phyloP scores from a whole-genome alignment of 2,113 vertebrate species.

The Heteronetta atricapilla region DNA sequence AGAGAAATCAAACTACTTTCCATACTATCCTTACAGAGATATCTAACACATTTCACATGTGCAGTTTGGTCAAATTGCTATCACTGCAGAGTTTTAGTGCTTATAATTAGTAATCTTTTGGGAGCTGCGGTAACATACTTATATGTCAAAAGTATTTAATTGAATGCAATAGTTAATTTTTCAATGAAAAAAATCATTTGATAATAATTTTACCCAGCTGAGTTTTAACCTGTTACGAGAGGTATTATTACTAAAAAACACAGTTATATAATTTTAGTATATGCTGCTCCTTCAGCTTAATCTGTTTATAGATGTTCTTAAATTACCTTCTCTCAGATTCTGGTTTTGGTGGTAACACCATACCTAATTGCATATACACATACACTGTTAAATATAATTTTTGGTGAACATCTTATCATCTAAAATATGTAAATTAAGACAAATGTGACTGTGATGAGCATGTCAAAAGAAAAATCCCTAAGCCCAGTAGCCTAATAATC shows the following conservation, averaged over 20 bases:
- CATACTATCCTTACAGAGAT: slow-evolving; percentile 55
- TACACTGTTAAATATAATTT: slow-evolving; percentile 2
- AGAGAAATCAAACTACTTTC: slow-evolving; percentile 80
- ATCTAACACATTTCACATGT: slow-evolving; percentile 39
- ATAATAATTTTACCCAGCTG: slow-evolving; percentile 26
- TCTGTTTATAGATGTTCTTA: neutral
- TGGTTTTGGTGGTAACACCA: neutral
- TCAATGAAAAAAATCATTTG: slow-evolving; percentile 56
- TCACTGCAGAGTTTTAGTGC: slow-evolving; percentile 50
- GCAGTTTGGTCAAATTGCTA: slow-evolving; percentile 42
- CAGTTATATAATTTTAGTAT: neutral
- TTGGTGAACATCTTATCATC: neutral
- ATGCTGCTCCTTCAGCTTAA: neutral
- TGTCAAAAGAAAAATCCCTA: slow-evolving; percentile 52
- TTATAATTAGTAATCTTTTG: slow-evolving; percentile 75
- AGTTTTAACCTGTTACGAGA: slow-evolving; percentile 33
- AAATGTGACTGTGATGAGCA: slow-evolving; percentile 24
- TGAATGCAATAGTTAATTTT: slow-evolving; percentile 66
- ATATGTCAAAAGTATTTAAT: slow-evolving; percentile 47
- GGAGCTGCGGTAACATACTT: slow-evolving; percentile 34
- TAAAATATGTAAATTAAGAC: slow-evolving; percentile 21
- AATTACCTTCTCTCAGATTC: neutral
- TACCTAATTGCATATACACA: neutral
- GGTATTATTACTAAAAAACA: neutral
- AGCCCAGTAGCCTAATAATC: slow-evolving; percentile 31